Evolutionary conservation across 30 jellyfish, hydroid and myxozoan genomes (phyloP).

Genomic region (Turritopsis dohrnii): DNA sequence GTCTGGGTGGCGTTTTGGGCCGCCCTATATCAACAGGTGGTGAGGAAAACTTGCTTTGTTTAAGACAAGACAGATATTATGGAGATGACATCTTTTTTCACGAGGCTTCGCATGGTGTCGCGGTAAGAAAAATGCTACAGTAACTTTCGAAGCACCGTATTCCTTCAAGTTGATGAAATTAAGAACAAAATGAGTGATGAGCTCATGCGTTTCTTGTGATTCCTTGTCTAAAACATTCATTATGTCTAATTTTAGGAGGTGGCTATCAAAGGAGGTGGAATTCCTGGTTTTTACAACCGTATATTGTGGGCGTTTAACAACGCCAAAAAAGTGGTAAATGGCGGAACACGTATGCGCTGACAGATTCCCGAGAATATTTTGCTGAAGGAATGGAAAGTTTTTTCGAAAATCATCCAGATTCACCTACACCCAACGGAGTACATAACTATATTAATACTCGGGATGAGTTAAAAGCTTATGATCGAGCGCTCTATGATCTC

Average conservation of each 20-base stretch:
- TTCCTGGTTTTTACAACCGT: constrained; percentile 36
- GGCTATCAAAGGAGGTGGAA: constrained; percentile 48
- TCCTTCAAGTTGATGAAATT: too few relatives aligned
- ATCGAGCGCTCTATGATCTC: constrained; percentile 42
- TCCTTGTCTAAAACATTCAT: background rate
- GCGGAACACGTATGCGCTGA: constrained; percentile 50
- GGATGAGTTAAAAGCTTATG: constrained; percentile 36
- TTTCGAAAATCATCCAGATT: constrained; percentile 41
- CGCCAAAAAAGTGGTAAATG: constrained; percentile 42
- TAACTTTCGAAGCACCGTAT: background rate
- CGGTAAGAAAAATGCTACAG: constrained; percentile 42
- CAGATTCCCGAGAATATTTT: constrained; percentile 49
- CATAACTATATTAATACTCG: constrained; percentile 39
- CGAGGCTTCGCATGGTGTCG: constrained; percentile 70
- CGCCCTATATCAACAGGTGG: constrained; percentile 86
- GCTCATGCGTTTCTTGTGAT: too few relatives aligned
- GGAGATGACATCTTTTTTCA: constrained; percentile 71
- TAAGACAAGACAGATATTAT: constrained; percentile 57
- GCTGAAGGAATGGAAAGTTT: constrained; percentile 64
- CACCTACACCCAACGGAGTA: constrained; percentile 50
- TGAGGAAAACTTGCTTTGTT: constrained; percentile 74
- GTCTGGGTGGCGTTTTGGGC: constrained; percentile 66
- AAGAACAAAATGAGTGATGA: too few relatives aligned
- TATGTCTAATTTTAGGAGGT: constrained; percentile 26
- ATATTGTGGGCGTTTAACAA: constrained; percentile 33